Evolutionary conservation across 2,888 invertebrate genomes (phyloP).

Genomic region (Eumerus sabulonum): DNA sequence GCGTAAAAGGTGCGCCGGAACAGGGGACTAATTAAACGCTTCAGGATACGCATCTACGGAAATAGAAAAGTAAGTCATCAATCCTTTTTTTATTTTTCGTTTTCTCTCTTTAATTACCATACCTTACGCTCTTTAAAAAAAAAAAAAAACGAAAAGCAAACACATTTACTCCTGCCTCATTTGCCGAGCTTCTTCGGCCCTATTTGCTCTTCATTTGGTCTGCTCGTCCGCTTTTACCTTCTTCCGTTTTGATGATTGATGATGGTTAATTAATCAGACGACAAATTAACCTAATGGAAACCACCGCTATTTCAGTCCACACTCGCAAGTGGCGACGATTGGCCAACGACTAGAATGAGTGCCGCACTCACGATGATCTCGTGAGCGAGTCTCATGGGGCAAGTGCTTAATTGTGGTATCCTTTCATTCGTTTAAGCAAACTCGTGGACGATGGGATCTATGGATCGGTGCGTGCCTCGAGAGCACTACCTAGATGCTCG

Average conservation of each 20-base stretch:
- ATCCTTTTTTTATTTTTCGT: constrained; percentile 5
- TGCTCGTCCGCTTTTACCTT: constrained; percentile 5
- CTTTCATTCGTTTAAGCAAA: constrained; percentile 4
- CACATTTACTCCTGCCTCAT: neutral
- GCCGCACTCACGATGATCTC: constrained; percentile 26
- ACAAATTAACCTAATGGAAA: constrained; percentile 61
- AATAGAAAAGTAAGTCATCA: constrained; percentile 63
- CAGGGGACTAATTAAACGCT: constrained; percentile 52
- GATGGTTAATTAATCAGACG: constrained; percentile 62
- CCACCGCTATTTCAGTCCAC: neutral
- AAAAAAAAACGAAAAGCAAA: neutral
- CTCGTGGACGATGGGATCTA: constrained; percentile 10
- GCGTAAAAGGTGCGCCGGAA: neutral
- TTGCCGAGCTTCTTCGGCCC: neutral
- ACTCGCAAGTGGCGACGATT: neutral
- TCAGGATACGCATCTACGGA: constrained; percentile 67
- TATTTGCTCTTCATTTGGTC: neutral
- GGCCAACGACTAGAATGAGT: neutral
- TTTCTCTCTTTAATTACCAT: no score
- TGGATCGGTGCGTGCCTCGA: constrained; percentile 29
- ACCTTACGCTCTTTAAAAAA: no score
- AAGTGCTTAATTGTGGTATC: constrained; percentile 48
- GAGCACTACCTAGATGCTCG: constrained; percentile 16
- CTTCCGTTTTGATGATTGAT: constrained; percentile 54
- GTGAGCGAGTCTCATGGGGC: constrained; percentile 51